Evolutionary conservation across 2,888 invertebrate species (phyloP), one percentile per base, ranked within the genome.

Genomic region (Ochropleura leucogaster): DNA sequence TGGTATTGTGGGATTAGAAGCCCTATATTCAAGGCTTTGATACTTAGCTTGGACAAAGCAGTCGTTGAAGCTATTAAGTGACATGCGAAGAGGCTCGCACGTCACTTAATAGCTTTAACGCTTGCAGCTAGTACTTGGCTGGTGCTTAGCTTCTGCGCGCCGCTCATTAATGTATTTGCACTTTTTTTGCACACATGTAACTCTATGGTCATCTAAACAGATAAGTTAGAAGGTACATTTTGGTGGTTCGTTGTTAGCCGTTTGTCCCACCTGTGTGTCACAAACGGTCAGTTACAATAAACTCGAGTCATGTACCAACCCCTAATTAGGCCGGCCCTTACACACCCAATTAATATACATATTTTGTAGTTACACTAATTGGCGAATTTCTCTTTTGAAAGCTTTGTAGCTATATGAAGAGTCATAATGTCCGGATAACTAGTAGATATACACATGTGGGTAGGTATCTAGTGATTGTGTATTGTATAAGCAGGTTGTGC

Each of bases 251-350:
- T n/a, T 14, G 44, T 12, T 62, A 3, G 12, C 12, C 6, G 44
- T 62, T 44, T n/a, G n/a, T 44, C 7, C 3, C 55, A 49, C 4
- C 53, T n/a, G 91, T 94, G 79, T 92, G 91, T 92, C 85, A 57
- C 72, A 44, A 86, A 75, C 89, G 95, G 94, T 94, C 95, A 95
- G 93, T 90, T 90, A 87, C 93, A 93, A 93, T 89, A 87, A 90
- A 90, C 91, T 89, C 89, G 85, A 90, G 89, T 93, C 92, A 93
- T 93, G 63, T 94, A 94, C 88, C 89, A 88, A 86, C 84, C 93
- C 93, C 91, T 95, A 95, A 96, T 96, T 96, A 96, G 94, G 86
- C 86, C 65, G 89, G 88, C 92, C 90, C 91, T 85, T 92, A 92
- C 90, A 88, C 86, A 89, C 91, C 95, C 95, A 95, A 96, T 96